Evolutionary conservation across 2,113 vertebrate species (phyloP), one percentile per base, ranked within the genome.

Genomic region (Bucco capensis): DNA sequence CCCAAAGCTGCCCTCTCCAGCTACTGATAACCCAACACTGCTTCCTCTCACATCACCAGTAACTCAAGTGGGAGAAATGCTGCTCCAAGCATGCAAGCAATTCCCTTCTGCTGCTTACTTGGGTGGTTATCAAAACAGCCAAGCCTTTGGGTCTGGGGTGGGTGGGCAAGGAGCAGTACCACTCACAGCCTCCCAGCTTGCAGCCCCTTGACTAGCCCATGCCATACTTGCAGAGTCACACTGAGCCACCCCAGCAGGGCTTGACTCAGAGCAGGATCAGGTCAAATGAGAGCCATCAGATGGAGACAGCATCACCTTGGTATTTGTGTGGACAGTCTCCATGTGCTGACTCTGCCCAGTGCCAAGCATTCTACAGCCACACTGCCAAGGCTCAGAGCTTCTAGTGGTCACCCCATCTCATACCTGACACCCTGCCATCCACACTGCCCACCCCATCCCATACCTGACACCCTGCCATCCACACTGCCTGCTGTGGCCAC

Each of bases 401-500:
- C 11, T 15, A 27, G 24, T 51, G 50, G 13, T 27, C 53, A 54
- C 28, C 19, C 19, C 19, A 31, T 28, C 30, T 27, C 11, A 11
- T 31, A 11, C 53, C 30, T 19, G 18, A 54, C 17, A 19, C 30
- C 30, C 16, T 54, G 51, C 50, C 51, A 53, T 30, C 27, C 17
- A 31, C 18, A 10, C 18, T 54, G 53, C 27, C 50, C 27, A 8
- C 16, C 9, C 28, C 17, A 17, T 31, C 28, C 51, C 28, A 19
- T 53, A 53, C 51, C 51, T 31, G 51, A 53, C 27, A 53, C 51
- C 5, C 16, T 19, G 51, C 51, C 51, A 0, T 98, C 98, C 62
- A 97, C 86, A 0, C 98, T 98, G n/a, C 98, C 98, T 0, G 98
- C 98, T 3, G 93, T 96, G 57, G 93, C 98, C 80, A 98, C 98